Evolutionary conservation across 2,888 invertebrate species (phyloP).

Genomic region (Pollenia amentaria): DNA sequence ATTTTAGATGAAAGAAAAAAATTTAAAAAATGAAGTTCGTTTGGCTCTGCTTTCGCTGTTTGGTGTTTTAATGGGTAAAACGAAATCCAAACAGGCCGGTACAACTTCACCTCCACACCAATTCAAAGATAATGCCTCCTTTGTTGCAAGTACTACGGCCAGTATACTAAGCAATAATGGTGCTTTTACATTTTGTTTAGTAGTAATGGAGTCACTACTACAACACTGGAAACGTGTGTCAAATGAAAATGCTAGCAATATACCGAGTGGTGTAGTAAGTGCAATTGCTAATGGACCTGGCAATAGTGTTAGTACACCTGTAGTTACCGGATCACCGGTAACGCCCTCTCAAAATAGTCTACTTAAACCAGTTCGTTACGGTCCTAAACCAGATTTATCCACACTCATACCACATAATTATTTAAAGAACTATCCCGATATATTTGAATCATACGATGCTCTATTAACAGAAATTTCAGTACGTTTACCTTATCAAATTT

Average conservation of each 20-base stretch:
- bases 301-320: slow-evolving; percentile 61
- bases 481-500: slow-evolving; percentile 95
- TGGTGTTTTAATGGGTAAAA: slow-evolving; percentile 87
- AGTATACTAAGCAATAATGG: slow-evolving; percentile 89
- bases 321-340: slow-evolving; percentile 66
- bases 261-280: slow-evolving; percentile 61
- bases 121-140: slow-evolving; percentile 86
- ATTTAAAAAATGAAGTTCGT: slow-evolving; percentile 92
- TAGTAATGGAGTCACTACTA: slow-evolving; percentile 89
- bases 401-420: slow-evolving; percentile 97
- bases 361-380: slow-evolving; percentile 92
- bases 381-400: slow-evolving; percentile 96
- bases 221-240: slow-evolving; percentile 90
- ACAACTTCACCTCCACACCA: slow-evolving; percentile 85
- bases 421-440: slow-evolving; percentile 95
- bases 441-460: slow-evolving; percentile 97
- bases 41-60: slow-evolving; percentile 94
- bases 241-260: slow-evolving; percentile 77
- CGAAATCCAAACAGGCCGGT: slow-evolving; percentile 84
- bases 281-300: slow-evolving; percentile 65
- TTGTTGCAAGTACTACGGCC: slow-evolving; percentile 90
- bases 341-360: slow-evolving; percentile 85
- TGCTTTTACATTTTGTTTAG: slow-evolving; percentile 90
- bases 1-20: slow-evolving; percentile 85
- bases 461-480: slow-evolving; percentile 98